Conservation (phyloP, 1,140 invertebrate species). For the Plodia interpunctella region DNA sequence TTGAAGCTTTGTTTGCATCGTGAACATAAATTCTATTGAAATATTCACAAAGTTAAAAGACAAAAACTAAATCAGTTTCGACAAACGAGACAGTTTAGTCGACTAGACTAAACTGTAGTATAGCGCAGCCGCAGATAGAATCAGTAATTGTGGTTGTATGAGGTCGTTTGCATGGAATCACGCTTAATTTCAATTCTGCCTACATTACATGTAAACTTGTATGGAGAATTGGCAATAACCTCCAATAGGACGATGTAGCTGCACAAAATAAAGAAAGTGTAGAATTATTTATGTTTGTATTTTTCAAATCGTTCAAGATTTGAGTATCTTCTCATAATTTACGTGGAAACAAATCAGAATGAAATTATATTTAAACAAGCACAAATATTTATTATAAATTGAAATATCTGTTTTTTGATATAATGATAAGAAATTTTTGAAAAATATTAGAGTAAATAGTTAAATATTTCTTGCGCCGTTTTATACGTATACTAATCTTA, state of each 20-base stretch:
- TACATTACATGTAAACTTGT: constrained; percentile 58
- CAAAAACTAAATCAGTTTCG: constrained; percentile 12
- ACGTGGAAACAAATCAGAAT: too few species aligned
- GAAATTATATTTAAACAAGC: too few species aligned
- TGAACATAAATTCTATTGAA: neutral
- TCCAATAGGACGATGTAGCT: constrained; percentile 16
- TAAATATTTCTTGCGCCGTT: too few species aligned
- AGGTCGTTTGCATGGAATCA: constrained; percentile 63
- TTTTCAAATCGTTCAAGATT: too few species aligned
- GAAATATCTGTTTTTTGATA: too few species aligned
- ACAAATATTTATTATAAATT: too few species aligned
- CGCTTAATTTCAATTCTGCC: constrained; percentile 65
- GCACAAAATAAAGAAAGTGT: neutral
- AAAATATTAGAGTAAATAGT: too few species aligned
- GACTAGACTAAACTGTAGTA: constrained; percentile 35
- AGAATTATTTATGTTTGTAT: neutral
- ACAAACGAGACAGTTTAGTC: constrained; percentile 34
- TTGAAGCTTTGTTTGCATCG: neutral
- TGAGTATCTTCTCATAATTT: too few species aligned
- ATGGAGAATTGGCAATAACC: constrained; percentile 59
- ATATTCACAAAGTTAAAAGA: neutral
- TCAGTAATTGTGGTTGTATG: constrained; percentile 53
- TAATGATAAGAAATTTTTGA: too few species aligned
- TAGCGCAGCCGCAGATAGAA: constrained; percentile 48
- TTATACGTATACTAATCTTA: too few species aligned